A percentile compares a stretch with the other conserved stretches of the same genome.
Conservation (phyloP, 30 jellyfish, hydroid and myxozoan genomes). For the Pelagia noctiluca region DNA sequence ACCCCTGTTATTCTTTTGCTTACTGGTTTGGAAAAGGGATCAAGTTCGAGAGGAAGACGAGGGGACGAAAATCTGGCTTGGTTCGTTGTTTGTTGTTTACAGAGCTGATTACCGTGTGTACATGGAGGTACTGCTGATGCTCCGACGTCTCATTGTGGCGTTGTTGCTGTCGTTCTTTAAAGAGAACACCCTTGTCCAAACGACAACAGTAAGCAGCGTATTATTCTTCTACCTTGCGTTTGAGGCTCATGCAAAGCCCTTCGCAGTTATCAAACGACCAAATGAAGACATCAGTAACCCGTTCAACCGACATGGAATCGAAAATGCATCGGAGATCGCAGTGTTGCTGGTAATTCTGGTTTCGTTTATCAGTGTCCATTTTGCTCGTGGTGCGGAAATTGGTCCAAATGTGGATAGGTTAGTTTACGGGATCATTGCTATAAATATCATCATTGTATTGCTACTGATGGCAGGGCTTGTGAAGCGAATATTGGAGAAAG, state of each 20-base stretch:
- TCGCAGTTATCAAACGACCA: neutral
- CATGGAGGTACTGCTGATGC: slow-evolving; percentile 56
- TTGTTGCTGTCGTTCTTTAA: slow-evolving; percentile 31
- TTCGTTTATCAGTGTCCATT: slow-evolving; percentile 46
- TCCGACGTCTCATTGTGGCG: slow-evolving; percentile 61
- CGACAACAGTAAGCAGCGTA: slow-evolving; percentile 29
- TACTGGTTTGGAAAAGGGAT: slow-evolving; percentile 41
- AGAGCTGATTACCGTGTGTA: slow-evolving; percentile 37
- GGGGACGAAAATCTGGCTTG: slow-evolving; percentile 50
- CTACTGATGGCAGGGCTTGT: slow-evolving; percentile 21
- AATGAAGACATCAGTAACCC: neutral
- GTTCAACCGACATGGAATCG: slow-evolving; percentile 41
- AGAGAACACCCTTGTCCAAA: slow-evolving; percentile 15
- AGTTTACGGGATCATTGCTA: slow-evolving; percentile 30
- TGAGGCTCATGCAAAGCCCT: slow-evolving; percentile 68
- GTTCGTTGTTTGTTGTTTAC: slow-evolving; percentile 59
- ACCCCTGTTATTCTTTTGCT: slow-evolving; percentile 40
- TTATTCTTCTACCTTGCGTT: slow-evolving; percentile 39
- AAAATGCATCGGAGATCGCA: slow-evolving; percentile 47
- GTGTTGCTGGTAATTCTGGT: slow-evolving; percentile 33
- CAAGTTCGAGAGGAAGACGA: slow-evolving; percentile 24
- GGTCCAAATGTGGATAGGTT: slow-evolving; percentile 11
- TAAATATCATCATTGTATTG: slow-evolving; percentile 7
- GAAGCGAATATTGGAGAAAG: slow-evolving; percentile 10
- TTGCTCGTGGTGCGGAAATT: slow-evolving; percentile 9